Base-by-base conservation (phyloP, 1,140 invertebrate species). In the Drosophila teissieri region DNA sequence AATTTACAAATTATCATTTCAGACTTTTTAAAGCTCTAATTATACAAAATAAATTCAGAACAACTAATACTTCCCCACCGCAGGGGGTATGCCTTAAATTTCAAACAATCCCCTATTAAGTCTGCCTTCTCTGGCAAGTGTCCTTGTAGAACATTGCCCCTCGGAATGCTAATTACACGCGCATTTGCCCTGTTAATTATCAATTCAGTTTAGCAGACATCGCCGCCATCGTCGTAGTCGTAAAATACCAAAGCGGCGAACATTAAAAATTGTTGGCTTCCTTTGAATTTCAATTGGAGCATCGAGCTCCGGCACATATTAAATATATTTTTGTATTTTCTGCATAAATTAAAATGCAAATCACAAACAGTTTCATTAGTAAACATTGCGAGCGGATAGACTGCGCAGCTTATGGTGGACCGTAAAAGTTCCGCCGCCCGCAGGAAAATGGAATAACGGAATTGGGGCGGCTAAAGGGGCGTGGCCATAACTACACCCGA, bases 261-360 rank as follows among this genome's bases (percentile, higher is more conserved):
- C 84, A 88, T 88, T 89, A 88, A 88, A 88, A 88, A 88, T 88
- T 84, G 73, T 76, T 78, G 55, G 73, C 68, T 79, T 60, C 76
- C 69, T 88, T 88, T 88, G 84, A 88, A 88, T 88, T 89, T 88
- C 77, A 88, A 88, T 88, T 89, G 84, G 52, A 72, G 52, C 42
- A 48, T 34, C 17, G 53, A 14, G 19, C 40, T 39, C 37, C 61
- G 45, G 73, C 51, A 83, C 61, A 83, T 64, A 63, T 80, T 73
- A 55, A 79, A 69, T 83, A 52, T 80, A 77, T 88, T 75, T 88
- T 58, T 89, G 75, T 84, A 70, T 73, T 80, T 80, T 89, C 65
- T 89, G 84, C 84, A 89, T 89, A 88, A 88, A 88, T 88, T 89
- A 89, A 89, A 84, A 88, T 88, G 84, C 84, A 88, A 88, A 88